These are phyloP conservation scores for Rhopalosiphum maidis DNA, from an alignment of 1,140 invertebrate species.

Conservation along the genomic window DNA sequence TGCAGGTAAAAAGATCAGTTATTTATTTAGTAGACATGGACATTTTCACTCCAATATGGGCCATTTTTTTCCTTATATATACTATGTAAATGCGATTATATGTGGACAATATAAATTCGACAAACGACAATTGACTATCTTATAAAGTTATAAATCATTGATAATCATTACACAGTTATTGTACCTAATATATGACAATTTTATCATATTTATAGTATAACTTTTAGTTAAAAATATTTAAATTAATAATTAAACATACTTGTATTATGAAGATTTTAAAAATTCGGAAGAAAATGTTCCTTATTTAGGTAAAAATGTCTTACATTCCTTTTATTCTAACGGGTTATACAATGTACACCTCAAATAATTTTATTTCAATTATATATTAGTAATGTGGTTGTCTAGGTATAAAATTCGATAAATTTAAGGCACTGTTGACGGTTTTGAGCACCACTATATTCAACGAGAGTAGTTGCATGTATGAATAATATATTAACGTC, in stretches of 20 bases:
- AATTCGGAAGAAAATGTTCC: too few species aligned
- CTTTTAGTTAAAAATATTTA: too few species aligned
- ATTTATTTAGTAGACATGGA: background rate
- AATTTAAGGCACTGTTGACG: background rate
- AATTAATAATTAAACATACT: too few species aligned
- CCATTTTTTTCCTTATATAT: background rate
- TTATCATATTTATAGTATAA: too few species aligned
- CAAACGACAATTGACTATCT: too few species aligned
- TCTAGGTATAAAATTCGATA: background rate
- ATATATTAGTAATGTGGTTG: background rate
- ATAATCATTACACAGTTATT: too few species aligned
- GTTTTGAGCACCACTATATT: background rate
- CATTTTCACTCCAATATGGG: background rate
- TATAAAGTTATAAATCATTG: too few species aligned
- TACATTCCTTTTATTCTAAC: background rate
- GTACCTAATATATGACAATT: too few species aligned
- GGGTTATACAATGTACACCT: too few species aligned
- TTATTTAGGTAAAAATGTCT: background rate
- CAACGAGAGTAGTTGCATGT: background rate
- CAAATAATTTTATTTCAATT: background rate
- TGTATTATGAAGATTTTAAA: too few species aligned
- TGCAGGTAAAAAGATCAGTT: background rate
- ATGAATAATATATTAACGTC: background rate
- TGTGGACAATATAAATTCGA: too few species aligned
- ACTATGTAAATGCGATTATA: too few species aligned